Percentiles rank a stretch among this genome's conserved stretches.
Evolutionary conservation across 2,113 vertebrate species (phyloP).

Genomic region (Chaetorhynchus papuensis): DNA sequence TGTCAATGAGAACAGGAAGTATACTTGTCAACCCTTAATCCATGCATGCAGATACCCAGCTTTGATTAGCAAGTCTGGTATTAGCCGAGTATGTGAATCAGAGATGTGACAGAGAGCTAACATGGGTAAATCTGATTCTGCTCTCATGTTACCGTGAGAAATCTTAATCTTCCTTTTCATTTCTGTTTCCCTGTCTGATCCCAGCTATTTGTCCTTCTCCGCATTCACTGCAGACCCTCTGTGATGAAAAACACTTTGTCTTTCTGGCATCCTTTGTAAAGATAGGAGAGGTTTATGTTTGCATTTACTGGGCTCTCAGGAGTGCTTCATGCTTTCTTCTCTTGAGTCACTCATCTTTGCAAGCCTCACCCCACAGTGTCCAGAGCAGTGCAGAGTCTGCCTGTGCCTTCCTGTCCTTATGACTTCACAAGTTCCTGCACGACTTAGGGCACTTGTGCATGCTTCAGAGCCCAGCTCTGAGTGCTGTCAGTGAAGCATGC

Average conservation of each 20-base stretch:
- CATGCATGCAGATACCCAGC: neutral
- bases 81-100: neutral
- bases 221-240: accelerated
- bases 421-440: too few species aligned
- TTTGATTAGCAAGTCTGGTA: neutral
- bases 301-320: accelerated
- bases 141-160: neutral
- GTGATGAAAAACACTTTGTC: neutral
- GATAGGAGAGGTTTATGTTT: neutral
- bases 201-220: neutral
- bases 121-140: neutral
- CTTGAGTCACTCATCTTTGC: neutral
- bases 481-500: neutral
- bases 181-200: neutral
- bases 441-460: neutral
- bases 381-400: neutral
- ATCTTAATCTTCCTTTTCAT: neutral
- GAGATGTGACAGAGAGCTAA: neutral
- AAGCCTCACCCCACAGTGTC: neutral
- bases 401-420: neutral
- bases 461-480: neutral
- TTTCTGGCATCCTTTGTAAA: neutral
- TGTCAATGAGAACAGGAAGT: neutral
- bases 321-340: neutral
- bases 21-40: neutral